Base-by-base conservation (phyloP, 2,797 vertebrate species). In the Bryconaethiops microstoma region DNA sequence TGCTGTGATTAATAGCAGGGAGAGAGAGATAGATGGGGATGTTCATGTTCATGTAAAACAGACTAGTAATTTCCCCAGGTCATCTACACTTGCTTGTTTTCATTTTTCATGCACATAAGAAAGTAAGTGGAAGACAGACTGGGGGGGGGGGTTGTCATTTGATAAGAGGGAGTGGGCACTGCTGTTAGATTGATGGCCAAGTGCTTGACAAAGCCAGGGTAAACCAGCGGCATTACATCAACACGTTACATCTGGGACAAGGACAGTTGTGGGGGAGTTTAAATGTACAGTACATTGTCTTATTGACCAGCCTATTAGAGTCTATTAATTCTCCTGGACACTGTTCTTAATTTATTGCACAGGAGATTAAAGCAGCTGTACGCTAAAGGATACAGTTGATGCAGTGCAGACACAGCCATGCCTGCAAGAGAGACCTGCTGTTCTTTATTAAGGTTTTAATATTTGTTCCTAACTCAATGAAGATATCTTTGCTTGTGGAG, bases 221-320 rank as follows among this genome's bases (percentile, higher is more conserved):
- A 69, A 73, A 68, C 76, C 81, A 40, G 60, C 35, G 64, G 68
- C n/a, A 40, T 60, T 78, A 78, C 63, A 68, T 81, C 79, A 72
- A 77, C 71, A 48, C 59, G n/a, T n/a, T n/a, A 73, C 35, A 55
- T n/a, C 40, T 57, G 29, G 19, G 39, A 62, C 48, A 17, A 73
- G 29, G 39, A 63, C 48, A 67, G 80, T 57, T 74, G 76, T 59
- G 55, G 45, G 13, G 69, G 45, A 76, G 76, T 69, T 55, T 79
- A 70, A 82, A 81, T 64, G 42, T 82, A 82, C 81, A 86, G 83
- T 85, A 80, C 83, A 87, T 88, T 60, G 74, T 84, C 68, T 82
- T 85, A 87, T 88, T 67, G 81, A 88, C 81, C 81, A 77, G 82
- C 74, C 84, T 84, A 88, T 87, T 82, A 88, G 71, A 85, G 72